Evolutionary conservation across 1,140 invertebrate species (phyloP).

Genomic region (Brachionus calyciflorus): DNA sequence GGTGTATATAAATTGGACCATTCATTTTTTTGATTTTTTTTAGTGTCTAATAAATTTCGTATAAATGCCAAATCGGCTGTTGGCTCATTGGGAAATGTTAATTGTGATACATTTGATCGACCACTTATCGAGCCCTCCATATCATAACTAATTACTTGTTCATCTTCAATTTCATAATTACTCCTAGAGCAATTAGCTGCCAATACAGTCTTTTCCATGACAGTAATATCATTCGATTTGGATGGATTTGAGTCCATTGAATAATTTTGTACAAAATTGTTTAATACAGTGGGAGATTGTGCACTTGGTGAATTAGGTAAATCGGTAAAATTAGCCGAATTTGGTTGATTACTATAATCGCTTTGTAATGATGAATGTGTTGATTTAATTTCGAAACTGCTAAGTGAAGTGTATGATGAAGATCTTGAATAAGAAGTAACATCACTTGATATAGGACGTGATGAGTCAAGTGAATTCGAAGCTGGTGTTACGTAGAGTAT

Average conservation of each 20-base stretch:
- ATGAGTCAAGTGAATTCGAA: background rate
- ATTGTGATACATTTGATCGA: background rate
- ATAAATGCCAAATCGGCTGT: constrained; percentile 8
- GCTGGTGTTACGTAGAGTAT: constrained; percentile 6
- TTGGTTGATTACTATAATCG: background rate
- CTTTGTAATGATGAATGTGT: background rate
- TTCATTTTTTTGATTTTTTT: background rate
- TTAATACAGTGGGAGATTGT: background rate
- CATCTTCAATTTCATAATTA: background rate
- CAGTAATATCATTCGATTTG: constrained; percentile 8
- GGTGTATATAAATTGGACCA: constrained; percentile 14
- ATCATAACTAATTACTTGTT: constrained; percentile 6
- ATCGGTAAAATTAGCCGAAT: background rate
- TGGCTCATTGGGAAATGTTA: constrained; percentile 6
- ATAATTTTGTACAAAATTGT: background rate
- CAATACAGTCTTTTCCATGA: background rate
- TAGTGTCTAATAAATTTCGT: background rate
- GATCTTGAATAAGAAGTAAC: background rate
- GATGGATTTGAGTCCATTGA: constrained; percentile 9
- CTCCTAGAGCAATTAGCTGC: background rate
- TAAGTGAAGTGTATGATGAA: background rate
- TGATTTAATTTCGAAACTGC: constrained; percentile 14
- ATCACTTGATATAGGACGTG: background rate
- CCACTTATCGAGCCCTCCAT: constrained; percentile 21
- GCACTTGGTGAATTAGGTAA: background rate